These are phyloP conservation scores for Phoeniculus purpureus DNA, from an alignment of 2,797 vertebrate genomes.

Conservation along the genomic window DNA sequence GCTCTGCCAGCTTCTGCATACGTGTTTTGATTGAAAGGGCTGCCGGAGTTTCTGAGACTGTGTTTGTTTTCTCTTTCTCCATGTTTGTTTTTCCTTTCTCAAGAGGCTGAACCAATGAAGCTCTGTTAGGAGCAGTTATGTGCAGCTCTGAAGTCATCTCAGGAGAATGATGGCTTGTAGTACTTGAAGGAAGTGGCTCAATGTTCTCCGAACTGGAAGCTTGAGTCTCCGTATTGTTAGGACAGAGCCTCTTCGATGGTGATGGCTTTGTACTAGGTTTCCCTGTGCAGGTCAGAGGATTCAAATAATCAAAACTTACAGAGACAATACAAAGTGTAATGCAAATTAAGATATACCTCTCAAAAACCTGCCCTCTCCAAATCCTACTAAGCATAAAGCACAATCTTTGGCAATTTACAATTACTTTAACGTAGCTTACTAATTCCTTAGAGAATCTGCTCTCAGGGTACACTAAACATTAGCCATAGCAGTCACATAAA, in stretches of 20 bases:
- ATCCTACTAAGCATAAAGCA: background rate
- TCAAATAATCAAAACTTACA: background rate
- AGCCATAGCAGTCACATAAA: background rate
- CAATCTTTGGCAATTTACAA: background rate
- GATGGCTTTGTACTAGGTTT: slow-evolving; percentile 88
- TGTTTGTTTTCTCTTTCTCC: background rate
- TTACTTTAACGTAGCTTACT: background rate
- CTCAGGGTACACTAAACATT: background rate
- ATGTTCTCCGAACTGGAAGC: slow-evolving; percentile 81
- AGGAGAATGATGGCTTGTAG: background rate
- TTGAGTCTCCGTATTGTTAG: slow-evolving; percentile 75
- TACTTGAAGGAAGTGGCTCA: slow-evolving; percentile 62
- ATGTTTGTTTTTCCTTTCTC: background rate
- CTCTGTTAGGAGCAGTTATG: background rate
- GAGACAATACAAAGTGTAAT: background rate
- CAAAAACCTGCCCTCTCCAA: background rate
- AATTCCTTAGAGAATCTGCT: background rate
- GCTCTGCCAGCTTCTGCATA: slow-evolving; percentile 87
- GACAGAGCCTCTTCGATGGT: slow-evolving; percentile 91
- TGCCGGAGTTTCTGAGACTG: slow-evolving; percentile 7
- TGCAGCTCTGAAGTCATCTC: slow-evolving; percentile 77
- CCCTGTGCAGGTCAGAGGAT: slow-evolving; percentile 60
- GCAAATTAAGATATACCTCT: background rate
- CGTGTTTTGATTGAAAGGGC: slow-evolving; percentile 84
- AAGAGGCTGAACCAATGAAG: background rate